phyloP scores from a whole-genome alignment of 2,888 invertebrate species.

The Catocala sponsa region DNA sequence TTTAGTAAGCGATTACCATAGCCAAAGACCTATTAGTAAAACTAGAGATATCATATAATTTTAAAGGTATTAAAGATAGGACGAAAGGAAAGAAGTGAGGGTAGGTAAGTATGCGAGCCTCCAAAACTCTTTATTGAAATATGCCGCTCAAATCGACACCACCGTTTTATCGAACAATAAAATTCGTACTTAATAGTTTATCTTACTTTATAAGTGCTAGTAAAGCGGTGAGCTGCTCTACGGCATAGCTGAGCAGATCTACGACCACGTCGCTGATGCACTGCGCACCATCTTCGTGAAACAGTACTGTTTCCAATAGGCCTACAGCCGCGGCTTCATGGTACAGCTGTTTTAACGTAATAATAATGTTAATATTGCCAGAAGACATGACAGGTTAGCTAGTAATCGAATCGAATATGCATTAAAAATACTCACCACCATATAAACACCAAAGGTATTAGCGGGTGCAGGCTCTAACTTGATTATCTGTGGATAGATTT shows the following conservation, averaged over 20 bases:
- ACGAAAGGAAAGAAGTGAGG: too few relatives aligned
- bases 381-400: not conserved
- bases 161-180: too few relatives aligned
- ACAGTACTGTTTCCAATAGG: constrained; percentile 94
- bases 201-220: constrained; percentile 85
- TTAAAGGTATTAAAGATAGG: too few relatives aligned
- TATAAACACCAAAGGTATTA: constrained; percentile 93
- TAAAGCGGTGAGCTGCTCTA: constrained; percentile 90
- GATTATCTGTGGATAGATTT: constrained; percentile 93
- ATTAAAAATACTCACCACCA: constrained; percentile 86
- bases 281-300: constrained; percentile 93
- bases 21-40: too few relatives aligned
- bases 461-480: constrained; percentile 90
- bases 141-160: too few relatives aligned
- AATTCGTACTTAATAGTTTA: too few relatives aligned
- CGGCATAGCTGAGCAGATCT: constrained; percentile 95
- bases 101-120: too few relatives aligned
- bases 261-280: constrained; percentile 92
- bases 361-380: too few relatives aligned
- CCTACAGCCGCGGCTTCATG: constrained; percentile 94
- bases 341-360: constrained; percentile 83
- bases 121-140: too few relatives aligned
- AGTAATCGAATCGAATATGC: too few relatives aligned
- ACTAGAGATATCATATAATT: too few relatives aligned
- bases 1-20: too few relatives aligned